Evolutionary conservation across 2,888 invertebrate genomes (phyloP), one percentile per base, ranked within the genome.

Genomic region (Caenorhabditis afra): DNA sequence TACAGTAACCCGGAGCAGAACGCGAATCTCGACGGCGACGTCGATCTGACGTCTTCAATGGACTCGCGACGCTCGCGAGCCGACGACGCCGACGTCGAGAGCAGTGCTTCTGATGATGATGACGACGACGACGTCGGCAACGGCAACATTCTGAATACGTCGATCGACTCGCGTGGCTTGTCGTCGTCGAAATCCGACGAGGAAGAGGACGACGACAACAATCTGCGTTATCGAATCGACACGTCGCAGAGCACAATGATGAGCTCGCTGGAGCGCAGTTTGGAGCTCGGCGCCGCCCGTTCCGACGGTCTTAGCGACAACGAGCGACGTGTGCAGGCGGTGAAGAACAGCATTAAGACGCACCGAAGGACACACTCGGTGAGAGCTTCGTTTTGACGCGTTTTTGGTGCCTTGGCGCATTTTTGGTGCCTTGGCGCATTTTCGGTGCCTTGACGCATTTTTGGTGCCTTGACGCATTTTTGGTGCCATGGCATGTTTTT

Each of bases 251-350:
- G 83, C 5, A 85, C 87, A 0, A 87, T 87, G 85, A 86, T 85
- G 53, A 86, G 86, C 14, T 85, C 85, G 1, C 74, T 88, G 74
- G 88, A 88, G 58, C 71, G 88, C 53, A 86, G 87, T 23, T 74
- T 88, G 65, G 88, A 88, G 70, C 62, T 86, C 62, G 86, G 86
- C 16, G 87, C 87, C 1, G 81, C 77, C 2, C 78, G 82, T 39
- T 87, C 87, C n/a, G 90, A 90, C 77, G 89, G 89, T 0, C 80
- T 90, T 18, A 88, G 88, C 12, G 90, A 90, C 77, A 87, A 89
- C 57, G 90, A 90, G 61, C 58, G 74, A n/a, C 68, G 79, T 16
- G 84, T 90, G 16, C 71, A 84, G 16, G 85, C 83, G 0, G 87
- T 87, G 57, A 85, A 83, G 62, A 67, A 84, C n/a, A 71, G 77